A percentile compares a stretch with the other conserved stretches of the same genome.
phyloP scores from a whole-genome alignment of 2,888 invertebrate species.

The Drosophila recens region DNA sequence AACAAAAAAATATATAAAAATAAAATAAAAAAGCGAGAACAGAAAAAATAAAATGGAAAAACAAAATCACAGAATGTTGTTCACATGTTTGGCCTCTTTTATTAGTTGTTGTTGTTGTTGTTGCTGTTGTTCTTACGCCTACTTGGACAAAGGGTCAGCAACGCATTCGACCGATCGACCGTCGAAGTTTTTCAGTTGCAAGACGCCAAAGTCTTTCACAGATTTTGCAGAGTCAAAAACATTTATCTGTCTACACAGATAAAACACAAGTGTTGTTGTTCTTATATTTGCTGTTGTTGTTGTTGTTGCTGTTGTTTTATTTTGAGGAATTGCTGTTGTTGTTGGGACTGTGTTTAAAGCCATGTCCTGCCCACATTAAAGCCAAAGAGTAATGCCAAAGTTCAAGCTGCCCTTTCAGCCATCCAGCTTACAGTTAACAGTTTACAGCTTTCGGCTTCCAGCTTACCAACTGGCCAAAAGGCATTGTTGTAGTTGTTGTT shows the following conservation, averaged over 20 bases:
- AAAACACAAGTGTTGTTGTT: slow-evolving; percentile 23
- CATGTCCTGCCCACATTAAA: slow-evolving; percentile 57
- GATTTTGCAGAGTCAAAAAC: slow-evolving; percentile 4
- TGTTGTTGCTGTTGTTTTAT: slow-evolving; percentile 22
- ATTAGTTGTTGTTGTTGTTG: slow-evolving; percentile 22
- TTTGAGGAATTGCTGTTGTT: slow-evolving; percentile 14
- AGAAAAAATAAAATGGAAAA: slow-evolving; percentile 7
- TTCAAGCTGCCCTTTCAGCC: slow-evolving; percentile 54
- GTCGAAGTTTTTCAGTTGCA: slow-evolving; percentile 1
- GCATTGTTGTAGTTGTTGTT: slow-evolving; percentile 28
- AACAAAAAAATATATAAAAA: slow-evolving; percentile 25
- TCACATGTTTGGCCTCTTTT: slow-evolving; percentile 11
- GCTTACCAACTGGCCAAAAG: slow-evolving; percentile 56
- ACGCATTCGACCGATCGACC: slow-evolving; percentile 20
- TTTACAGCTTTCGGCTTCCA: slow-evolving; percentile 64
- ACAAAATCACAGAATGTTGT: slow-evolving; percentile 10
- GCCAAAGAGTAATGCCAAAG: slow-evolving; percentile 52
- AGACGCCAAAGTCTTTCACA: slow-evolving; percentile 5
- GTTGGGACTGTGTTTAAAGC: slow-evolving; percentile 37
- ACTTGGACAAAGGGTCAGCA: slow-evolving; percentile 58
- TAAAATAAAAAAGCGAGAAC: slow-evolving; percentile 2
- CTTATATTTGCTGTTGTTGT: slow-evolving; percentile 8
- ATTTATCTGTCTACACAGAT: slow-evolving; percentile 18
- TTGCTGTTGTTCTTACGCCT: slow-evolving; percentile 50
- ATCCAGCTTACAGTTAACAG: slow-evolving; percentile 58